Percentiles rank a stretch among this genome's conserved stretches.
phyloP scores from a whole-genome alignment of 1,140 invertebrate species.

The Telenomus remus region DNA sequence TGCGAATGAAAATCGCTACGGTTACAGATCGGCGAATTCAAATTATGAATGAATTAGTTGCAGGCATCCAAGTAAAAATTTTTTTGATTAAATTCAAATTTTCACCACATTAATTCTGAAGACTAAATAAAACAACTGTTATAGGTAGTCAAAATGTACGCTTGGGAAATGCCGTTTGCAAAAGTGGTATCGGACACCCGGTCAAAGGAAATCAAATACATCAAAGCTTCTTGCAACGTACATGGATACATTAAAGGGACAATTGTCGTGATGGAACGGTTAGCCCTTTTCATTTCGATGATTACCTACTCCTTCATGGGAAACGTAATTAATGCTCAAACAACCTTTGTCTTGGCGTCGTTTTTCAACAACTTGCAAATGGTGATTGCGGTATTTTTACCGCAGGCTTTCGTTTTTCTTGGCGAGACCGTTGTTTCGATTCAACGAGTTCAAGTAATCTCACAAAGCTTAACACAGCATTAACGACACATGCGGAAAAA shows the following conservation, averaged over 20 bases:
- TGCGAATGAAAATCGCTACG: slow-evolving; percentile 77
- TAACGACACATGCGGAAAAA: too few relatives aligned
- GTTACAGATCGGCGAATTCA: slow-evolving; percentile 84
- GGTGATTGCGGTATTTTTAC: slow-evolving; percentile 82
- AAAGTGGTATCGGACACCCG: slow-evolving; percentile 76
- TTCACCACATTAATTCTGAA: background rate
- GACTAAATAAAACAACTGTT: slow-evolving; percentile 10
- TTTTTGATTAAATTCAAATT: slow-evolving; percentile 19
- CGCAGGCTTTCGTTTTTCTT: slow-evolving; percentile 80
- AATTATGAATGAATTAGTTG: slow-evolving; percentile 86
- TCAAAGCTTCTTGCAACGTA: slow-evolving; percentile 83
- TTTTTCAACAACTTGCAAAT: slow-evolving; percentile 82
- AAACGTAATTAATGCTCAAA: slow-evolving; percentile 81
- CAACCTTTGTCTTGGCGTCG: slow-evolving; percentile 78
- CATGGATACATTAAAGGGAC: slow-evolving; percentile 82
- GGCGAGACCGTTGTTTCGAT: slow-evolving; percentile 83
- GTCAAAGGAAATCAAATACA: slow-evolving; percentile 80
- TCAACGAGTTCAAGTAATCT: slow-evolving; percentile 73
- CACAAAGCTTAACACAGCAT: too few relatives aligned
- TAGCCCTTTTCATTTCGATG: slow-evolving; percentile 84
- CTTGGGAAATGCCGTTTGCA: slow-evolving; percentile 84
- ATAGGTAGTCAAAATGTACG: slow-evolving; percentile 87
- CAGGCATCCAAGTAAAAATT: slow-evolving; percentile 79
- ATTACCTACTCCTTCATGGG: slow-evolving; percentile 81
- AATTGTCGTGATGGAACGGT: slow-evolving; percentile 83